phyloP scores from a whole-genome alignment of 2,113 vertebrate genomes.

The Puffinus mauretanicus region DNA sequence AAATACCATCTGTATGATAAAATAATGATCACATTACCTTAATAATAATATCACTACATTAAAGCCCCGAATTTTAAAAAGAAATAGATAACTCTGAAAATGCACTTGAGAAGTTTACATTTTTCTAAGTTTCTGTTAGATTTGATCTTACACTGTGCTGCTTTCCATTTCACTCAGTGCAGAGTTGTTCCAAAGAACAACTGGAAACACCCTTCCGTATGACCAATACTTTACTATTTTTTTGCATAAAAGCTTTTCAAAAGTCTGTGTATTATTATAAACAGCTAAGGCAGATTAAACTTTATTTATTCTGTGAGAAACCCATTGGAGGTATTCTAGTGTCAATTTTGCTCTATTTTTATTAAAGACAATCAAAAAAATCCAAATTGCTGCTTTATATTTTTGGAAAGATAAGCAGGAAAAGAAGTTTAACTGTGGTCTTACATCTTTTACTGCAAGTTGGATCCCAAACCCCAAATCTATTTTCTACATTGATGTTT shows the following conservation, averaged over 20 bases:
- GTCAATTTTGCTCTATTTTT: neutral
- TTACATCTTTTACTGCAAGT: neutral
- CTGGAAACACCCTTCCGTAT: neutral
- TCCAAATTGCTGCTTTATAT: neutral
- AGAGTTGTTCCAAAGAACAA: neutral
- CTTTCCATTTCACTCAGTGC: neutral
- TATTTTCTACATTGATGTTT: neutral
- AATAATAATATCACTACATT: neutral
- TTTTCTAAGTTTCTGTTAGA: neutral
- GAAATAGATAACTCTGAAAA: accelerated
- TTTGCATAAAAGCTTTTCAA: neutral
- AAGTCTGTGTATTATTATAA: neutral
- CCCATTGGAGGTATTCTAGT: neutral
- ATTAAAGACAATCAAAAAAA: neutral
- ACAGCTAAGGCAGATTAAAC: neutral
- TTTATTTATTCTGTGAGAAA: neutral
- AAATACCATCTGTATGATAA: neutral
- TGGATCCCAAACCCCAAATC: neutral
- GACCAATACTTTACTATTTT: neutral
- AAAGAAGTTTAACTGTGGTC: neutral
- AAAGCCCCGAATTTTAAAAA: neutral
- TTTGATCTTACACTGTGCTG: neutral
- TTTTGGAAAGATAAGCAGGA: neutral
- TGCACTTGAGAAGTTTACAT: neutral
- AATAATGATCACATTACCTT: neutral